Evolutionary conservation across 2,113 vertebrate genomes (phyloP), one percentile per base, ranked within the genome.

Genomic region (Halcyon senegalensis): DNA sequence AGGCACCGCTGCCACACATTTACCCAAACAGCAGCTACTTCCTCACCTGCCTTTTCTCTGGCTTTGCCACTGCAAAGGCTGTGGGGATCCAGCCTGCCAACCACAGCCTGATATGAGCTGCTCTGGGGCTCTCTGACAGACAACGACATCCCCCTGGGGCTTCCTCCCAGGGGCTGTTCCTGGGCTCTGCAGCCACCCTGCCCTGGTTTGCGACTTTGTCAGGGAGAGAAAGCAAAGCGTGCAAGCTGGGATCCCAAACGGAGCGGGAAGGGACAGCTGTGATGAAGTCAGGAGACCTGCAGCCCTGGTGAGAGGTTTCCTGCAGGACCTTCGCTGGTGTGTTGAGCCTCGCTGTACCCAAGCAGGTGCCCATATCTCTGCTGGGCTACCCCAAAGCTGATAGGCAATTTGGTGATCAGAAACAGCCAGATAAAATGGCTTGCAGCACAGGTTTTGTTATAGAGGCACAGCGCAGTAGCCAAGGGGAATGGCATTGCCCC

Each of bases 231-330:
- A 64, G 60, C 11, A 64, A 68, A 88, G 13, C 0, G 0, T 51
- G 24, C 33, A 66, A 81, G 24, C 23, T 10, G 2, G 5, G 33
- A 39, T 67, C 37, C 23, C 0, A 0, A 25, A 30, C 1, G 7
- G 55, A 84, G 31, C 1, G 0, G 13, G 24, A 19, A 82, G 56
- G 60, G 35, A 41, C 44, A 53, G 21, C 13, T 46, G 28, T 1
- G 3, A 17, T 3, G 6, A 64, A 68, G 10, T 3, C 3, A 11
- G 16, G 19, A 23, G 13, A 64, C 24, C 24, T 39, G 24, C 17
- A 31, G 37, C 16, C n/a, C 35, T 19, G 16, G 10, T 1, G 11
- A 56, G 35, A 75, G 24, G 20, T 56, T 66, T 64, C 18, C 70
- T 6, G 8, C 33, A 58, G 66, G 33, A 90, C 16, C 30, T 70